Conservation (phyloP, 2,113 vertebrate species). For the Emydura subglobosa region DNA sequence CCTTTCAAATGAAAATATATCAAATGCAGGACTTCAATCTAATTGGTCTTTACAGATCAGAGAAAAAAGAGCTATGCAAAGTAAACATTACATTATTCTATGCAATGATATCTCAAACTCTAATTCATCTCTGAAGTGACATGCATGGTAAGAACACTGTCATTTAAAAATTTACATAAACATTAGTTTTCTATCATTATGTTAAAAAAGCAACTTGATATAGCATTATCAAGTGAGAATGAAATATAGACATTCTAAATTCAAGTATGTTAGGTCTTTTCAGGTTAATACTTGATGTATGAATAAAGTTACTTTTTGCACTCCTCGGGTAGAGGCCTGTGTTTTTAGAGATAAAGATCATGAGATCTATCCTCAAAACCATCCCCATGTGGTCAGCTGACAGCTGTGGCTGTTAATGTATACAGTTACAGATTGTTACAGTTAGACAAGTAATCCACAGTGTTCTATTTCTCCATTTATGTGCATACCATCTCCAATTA, state of each 20-base stretch:
- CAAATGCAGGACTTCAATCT: background rate
- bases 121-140: background rate
- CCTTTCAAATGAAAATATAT: background rate
- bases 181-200: background rate
- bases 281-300: background rate
- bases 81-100: background rate
- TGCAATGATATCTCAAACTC: background rate
- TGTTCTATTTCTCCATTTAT: background rate
- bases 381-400: background rate
- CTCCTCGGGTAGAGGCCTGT: background rate
- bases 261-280: background rate
- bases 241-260: background rate
- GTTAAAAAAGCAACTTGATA: background rate
- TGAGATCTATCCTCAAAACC: background rate
- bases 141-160: background rate
- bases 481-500: background rate
- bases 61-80: background rate
- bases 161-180: background rate
- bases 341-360: background rate
- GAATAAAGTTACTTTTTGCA: background rate
- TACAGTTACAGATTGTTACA: background rate
- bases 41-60: background rate
- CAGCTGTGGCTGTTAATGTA: background rate
- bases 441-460: background rate
- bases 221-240: background rate